A percentile compares a stretch with the other conserved stretches of the same genome.
Conservation (phyloP, 2,888 invertebrate species). For the Amphipyra tragopoginis region DNA sequence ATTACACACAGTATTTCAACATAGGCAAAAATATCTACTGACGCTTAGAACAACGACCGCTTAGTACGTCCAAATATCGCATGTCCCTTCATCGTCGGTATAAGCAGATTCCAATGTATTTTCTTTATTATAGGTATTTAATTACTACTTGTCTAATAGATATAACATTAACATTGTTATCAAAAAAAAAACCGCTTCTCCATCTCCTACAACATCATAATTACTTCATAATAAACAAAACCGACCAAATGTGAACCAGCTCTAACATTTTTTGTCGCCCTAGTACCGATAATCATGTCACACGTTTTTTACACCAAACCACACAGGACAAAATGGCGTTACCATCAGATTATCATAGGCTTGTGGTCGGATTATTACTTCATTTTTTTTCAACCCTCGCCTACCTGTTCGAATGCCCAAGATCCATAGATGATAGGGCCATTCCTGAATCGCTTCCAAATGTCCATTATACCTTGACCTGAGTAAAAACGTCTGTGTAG, state of each 20-base stretch:
- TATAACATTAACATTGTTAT: too few species aligned
- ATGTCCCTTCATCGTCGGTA: too few species aligned
- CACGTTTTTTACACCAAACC: constrained; percentile 87
- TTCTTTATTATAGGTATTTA: too few species aligned
- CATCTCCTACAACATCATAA: too few species aligned
- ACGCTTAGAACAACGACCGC: too few species aligned
- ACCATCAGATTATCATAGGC: constrained; percentile 88
- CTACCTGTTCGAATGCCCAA: constrained; percentile 84
- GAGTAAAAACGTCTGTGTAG: not conserved
- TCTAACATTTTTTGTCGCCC: constrained; percentile 74
- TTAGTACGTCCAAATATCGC: too few species aligned
- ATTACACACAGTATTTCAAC: too few species aligned
- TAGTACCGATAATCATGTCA: constrained; percentile 88
- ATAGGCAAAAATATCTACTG: too few species aligned
- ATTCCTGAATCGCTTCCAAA: constrained; percentile 74
- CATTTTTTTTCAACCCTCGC: constrained; percentile 81
- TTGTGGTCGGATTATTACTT: constrained; percentile 89
- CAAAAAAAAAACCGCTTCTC: too few species aligned
- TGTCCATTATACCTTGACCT: constrained; percentile 69
- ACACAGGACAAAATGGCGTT: constrained; percentile 90
- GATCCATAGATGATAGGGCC: constrained; percentile 79
- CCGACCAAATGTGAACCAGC: constrained; percentile 67
- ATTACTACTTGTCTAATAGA: too few species aligned
- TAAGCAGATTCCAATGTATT: too few species aligned
- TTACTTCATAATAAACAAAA: not conserved